Evolutionary conservation across 2,797 vertebrate genomes (phyloP), one percentile per base, ranked within the genome.

Genomic region (Pampus argenteus): DNA sequence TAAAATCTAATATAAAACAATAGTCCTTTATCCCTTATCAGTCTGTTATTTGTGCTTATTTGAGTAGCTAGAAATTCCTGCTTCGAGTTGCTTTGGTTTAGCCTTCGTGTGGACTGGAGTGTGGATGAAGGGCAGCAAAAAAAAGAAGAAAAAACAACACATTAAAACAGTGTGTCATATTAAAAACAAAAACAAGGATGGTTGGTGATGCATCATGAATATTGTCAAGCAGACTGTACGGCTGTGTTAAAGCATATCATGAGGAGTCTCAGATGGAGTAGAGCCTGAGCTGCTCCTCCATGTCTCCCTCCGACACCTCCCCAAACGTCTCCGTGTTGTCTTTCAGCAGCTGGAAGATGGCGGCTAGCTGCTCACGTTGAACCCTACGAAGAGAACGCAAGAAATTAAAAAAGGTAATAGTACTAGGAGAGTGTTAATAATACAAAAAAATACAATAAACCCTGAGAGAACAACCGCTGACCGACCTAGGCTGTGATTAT

Each of bases 261-360:
- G 11, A 20, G 6, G 20, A 36, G 52, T 18, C 68, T 90, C 93
- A 98, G 91, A 98, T 96, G 82, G 97, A 97, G 18, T 99, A 99
- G 26, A 99, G 96, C 70, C 92, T 93, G 70, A 99, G 95, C 90
- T 98, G 98, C 76, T 99, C 96, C 84, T 95, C 95, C 86, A 98
- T 81, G 73, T 99, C 97, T 48, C 94, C 94, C 14, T 97, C 95
- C 0, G 96, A 95, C 93, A 98, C 95, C 40, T 97, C 95, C 28
- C 97, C 98, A 61, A 99, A 98, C 0, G 96, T 97, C 63, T 97
- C 96, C 89, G 94, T 91, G 91, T 97, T 97, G 68, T 97, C 95
- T 81, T 94, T 92, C 89, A 98, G 95, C 76, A 99, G 94, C 84
- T 95, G 94, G 91, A 98, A 98, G 93, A 99, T 98, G 92, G 96